These are phyloP conservation scores for Phataginus tricuspis DNA, from an alignment of 2,797 vertebrate genomes.

Conservation along the genomic window DNA sequence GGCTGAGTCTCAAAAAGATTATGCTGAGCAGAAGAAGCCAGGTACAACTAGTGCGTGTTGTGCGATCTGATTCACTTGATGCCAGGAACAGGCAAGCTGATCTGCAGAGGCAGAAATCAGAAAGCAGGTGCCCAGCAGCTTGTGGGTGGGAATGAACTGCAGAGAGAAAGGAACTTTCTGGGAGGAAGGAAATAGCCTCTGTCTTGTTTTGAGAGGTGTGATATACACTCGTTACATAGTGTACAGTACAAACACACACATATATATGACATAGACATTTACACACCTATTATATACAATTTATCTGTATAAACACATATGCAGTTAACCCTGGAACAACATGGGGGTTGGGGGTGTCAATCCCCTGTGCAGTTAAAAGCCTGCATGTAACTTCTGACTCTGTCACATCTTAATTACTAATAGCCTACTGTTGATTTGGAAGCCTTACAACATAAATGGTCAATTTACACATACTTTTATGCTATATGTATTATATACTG, in stretches of 20 bases:
- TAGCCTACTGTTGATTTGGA: no score
- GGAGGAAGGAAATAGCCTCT: not conserved
- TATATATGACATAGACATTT: no score
- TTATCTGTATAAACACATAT: not conserved
- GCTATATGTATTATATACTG: no score
- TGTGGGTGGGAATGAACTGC: not conserved
- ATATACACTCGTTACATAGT: not conserved
- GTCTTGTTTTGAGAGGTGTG: not conserved
- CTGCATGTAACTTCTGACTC: no score
- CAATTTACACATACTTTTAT: no score
- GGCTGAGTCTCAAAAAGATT: not conserved
- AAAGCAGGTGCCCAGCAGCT: not conserved
- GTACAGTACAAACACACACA: not conserved
- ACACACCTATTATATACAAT: not conserved
- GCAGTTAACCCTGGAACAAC: no score
- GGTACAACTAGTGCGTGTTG: fast-evolving
- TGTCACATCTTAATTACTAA: no score
- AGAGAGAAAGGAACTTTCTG: not conserved
- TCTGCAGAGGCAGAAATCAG: not conserved
- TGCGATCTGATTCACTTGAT: not conserved
- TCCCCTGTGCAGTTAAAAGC: no score
- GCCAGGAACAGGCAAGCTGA: not conserved
- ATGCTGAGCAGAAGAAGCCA: not conserved
- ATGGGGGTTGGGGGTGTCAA: no score
- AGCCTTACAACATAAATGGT: no score